Base-by-base conservation (phyloP, 2,888 invertebrate genomes). In the Zaprionus bogoriensis region DNA sequence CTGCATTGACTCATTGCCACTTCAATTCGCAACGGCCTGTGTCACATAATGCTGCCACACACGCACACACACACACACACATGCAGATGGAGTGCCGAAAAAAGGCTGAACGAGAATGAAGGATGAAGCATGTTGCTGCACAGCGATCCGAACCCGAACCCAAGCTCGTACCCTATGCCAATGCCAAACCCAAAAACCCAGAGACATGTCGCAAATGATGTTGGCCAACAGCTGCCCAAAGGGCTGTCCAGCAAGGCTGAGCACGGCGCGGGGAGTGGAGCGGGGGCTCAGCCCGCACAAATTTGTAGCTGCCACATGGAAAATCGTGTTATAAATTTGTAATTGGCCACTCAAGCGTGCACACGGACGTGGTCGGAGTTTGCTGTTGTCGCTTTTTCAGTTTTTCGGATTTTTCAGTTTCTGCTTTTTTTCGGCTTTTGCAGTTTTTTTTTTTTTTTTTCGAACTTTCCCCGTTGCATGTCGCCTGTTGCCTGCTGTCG, bases 291-390 rank as follows among this genome's bases (percentile, higher is more conserved):
- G 30, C 4, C 1, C 10, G 36, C 45, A 17, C 48, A 53, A 67
- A 73, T 72, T 57, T 48, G 50, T 58, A 44, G 66, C 51, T 63
- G 54, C 54, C 74, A 59, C 59, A 57, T 67, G 55, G 71, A 62
- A 74, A 83, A 84, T 81, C 75, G 65, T 66, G 61, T 78, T 84
- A 64, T 60, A 81, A 84, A 77, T 71, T 66, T 81, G 67, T 67
- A 81, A 78, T 81, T 84, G 84, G 66, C 71, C 59, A 70, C 71
- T 71, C 82, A 63, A 55, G 48, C 76, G 69, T 70, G 47, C 38
- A 28, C 27, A 50, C 57, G 32, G 17, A 64, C 52, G 60, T 59
- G 61, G 39, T 28, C 42, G 47, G 47, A 61, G 41, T 41, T 53
- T 59, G 44, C 12, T 12, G 51, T 36, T 36, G 7, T 36, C 32